Conservation (phyloP, 2,888 invertebrate species). For the Pemphredon lugubris region DNA sequence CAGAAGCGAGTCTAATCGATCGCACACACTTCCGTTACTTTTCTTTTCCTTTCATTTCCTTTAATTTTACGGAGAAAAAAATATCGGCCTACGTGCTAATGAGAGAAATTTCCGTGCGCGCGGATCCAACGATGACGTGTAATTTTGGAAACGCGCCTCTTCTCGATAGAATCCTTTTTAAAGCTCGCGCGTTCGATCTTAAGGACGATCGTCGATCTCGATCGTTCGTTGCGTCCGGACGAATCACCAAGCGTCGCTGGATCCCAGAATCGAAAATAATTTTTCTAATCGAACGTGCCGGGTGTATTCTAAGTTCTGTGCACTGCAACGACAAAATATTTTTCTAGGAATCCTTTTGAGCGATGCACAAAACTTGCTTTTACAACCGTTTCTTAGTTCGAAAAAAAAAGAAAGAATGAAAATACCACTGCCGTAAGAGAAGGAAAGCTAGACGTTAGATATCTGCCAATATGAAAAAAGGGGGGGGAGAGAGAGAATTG, state of each 20-base stretch:
- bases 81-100: no score
- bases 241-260: no score
- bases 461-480: conserved; percentile 5
- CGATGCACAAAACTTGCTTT: conserved; percentile 19
- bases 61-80: no score
- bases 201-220: no score
- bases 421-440: conserved; percentile 35
- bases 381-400: conserved; percentile 1
- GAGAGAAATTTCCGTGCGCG: no score
- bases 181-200: no score
- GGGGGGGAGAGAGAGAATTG: not conserved
- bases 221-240: no score
- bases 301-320: conserved; percentile 5
- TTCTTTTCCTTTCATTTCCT: no score
- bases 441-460: conserved; percentile 1
- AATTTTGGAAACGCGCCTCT: no score
- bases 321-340: conserved; percentile 10
- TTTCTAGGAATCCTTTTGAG: conserved; percentile 6
- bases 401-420: not conserved
- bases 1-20: no score
- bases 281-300: not conserved
- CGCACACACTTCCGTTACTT: no score
- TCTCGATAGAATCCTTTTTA: no score
- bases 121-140: not conserved
- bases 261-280: not conserved